Evolutionary conservation across 2,888 invertebrate species (phyloP).

Genomic region (Drosophila mettleri): DNA sequence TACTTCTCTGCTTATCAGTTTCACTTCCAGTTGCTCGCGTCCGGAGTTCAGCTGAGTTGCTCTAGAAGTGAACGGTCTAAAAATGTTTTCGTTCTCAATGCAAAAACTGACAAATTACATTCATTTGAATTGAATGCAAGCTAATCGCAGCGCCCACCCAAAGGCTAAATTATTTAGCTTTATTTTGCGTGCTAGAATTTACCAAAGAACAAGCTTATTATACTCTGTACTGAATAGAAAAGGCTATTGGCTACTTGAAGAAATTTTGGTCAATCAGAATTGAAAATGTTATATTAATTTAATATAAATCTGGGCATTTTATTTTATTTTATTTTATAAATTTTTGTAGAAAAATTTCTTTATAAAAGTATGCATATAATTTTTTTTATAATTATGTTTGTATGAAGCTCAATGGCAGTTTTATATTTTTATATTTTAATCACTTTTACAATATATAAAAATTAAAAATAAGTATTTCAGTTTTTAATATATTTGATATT

Average conservation of each 20-base stretch:
- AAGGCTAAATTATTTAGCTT: slow-evolving; percentile 57
- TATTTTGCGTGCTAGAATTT: slow-evolving; percentile 56
- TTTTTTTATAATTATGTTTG: too few relatives aligned
- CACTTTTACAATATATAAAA: too few relatives aligned
- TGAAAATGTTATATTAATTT: neutral
- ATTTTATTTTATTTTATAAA: neutral
- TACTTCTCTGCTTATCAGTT: neutral
- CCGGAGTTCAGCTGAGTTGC: slow-evolving; percentile 12
- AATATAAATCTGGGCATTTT: neutral
- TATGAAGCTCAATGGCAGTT: too few relatives aligned
- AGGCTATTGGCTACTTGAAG: neutral
- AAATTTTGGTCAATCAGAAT: neutral
- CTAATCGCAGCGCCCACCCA: slow-evolving; percentile 47
- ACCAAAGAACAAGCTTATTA: slow-evolving; percentile 38
- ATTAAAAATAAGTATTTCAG: too few relatives aligned
- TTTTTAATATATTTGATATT: too few relatives aligned
- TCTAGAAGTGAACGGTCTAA: slow-evolving; percentile 31
- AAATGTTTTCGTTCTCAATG: slow-evolving; percentile 24
- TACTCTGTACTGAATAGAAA: slow-evolving; percentile 18
- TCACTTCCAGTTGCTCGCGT: slow-evolving; percentile 17
- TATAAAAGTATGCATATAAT: too few relatives aligned
- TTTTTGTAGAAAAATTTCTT: too few relatives aligned
- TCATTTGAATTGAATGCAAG: slow-evolving; percentile 64
- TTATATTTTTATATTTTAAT: too few relatives aligned
- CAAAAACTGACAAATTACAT: slow-evolving; percentile 58